Evolutionary conservation across 2,113 vertebrate genomes (phyloP).

Genomic region (Addax nasomaculatus): DNA sequence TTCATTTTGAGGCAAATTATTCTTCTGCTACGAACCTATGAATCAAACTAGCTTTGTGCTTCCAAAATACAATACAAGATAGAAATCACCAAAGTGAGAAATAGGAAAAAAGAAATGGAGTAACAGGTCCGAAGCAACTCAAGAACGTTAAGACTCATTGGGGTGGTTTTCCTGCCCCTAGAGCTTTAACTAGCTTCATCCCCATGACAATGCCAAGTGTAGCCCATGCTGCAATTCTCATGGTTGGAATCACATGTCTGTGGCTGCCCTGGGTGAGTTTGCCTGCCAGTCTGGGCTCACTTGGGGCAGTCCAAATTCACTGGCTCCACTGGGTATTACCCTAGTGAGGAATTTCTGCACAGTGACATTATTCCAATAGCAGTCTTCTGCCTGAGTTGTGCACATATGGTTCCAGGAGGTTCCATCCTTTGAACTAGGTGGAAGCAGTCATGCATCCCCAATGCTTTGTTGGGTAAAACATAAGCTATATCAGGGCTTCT

Average conservation of each 20-base stretch:
- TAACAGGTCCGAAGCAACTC: neutral
- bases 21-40: neutral
- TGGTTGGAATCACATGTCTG: neutral
- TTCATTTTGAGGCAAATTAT: neutral
- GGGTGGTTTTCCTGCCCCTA: neutral
- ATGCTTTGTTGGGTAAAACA: neutral
- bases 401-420: neutral
- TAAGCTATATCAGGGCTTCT: neutral
- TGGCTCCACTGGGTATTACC: neutral
- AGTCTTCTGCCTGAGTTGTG: neutral
- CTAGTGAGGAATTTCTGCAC: neutral
- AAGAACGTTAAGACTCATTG: neutral
- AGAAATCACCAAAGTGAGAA: neutral
- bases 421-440: neutral
- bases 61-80: neutral
- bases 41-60: neutral
- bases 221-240: neutral
- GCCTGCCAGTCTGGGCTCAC: too few species aligned
- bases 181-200: neutral
- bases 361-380: neutral
- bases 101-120: neutral
- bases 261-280: too few species aligned
- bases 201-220: neutral
- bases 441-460: neutral
- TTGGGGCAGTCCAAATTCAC: too few species aligned